phyloP scores from a whole-genome alignment of 1,140 invertebrate species.

The Zaprionus tsacasi region DNA sequence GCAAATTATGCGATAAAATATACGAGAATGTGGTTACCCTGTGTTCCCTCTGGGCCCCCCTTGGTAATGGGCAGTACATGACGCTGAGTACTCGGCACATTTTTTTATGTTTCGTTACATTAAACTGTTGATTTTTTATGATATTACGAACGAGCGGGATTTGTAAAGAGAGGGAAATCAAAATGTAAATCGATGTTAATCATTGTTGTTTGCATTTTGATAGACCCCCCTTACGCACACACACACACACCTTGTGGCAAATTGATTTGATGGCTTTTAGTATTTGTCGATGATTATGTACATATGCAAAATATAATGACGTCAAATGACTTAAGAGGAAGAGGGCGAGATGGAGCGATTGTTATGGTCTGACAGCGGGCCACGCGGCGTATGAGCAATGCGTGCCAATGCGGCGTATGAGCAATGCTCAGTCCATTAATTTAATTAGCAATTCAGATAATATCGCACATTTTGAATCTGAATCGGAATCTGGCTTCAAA shows the following conservation, averaged over 20 bases:
- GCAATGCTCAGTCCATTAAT: conserved; percentile 39
- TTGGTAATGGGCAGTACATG: conserved; percentile 40
- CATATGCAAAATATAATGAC: conserved; percentile 75
- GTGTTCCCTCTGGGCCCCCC: neutral
- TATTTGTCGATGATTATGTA: conserved; percentile 48
- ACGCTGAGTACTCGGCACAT: conserved; percentile 15
- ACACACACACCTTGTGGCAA: conserved; percentile 14
- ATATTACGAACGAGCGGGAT: conserved; percentile 15
- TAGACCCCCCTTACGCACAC: conserved; percentile 25
- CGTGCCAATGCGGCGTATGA: conserved; percentile 37
- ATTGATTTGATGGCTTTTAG: conserved; percentile 57
- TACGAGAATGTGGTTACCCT: conserved; percentile 34
- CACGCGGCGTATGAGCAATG: conserved; percentile 30
- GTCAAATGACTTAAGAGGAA: conserved; percentile 55
- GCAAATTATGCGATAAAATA: conserved; percentile 79
- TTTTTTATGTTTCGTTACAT: conserved; percentile 43
- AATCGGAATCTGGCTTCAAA: conserved; percentile 15
- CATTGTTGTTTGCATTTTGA: conserved; percentile 65
- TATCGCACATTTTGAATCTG: conserved; percentile 25
- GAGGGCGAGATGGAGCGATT: conserved; percentile 5
- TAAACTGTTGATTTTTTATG: conserved; percentile 44
- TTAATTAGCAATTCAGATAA: conserved; percentile 46
- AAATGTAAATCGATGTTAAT: conserved; percentile 57
- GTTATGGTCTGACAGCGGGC: conserved; percentile 27
- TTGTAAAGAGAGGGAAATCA: conserved; percentile 36